These are phyloP conservation scores for Mesoclemmys tuberculata DNA, from an alignment of 2,113 vertebrate species.

Conservation along the genomic window DNA sequence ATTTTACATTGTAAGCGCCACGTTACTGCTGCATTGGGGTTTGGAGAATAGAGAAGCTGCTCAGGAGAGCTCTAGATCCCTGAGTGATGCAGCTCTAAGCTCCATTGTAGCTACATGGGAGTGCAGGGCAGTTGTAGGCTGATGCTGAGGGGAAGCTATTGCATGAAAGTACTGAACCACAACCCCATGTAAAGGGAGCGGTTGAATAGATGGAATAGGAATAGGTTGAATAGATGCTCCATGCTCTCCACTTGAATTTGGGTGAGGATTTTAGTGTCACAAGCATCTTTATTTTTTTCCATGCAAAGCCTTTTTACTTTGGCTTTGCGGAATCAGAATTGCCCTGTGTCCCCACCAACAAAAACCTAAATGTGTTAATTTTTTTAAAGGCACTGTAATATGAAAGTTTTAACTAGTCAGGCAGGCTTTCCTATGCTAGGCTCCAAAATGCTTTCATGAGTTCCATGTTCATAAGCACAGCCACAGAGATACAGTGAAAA, in stretches of 20 bases:
- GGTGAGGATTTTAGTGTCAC: neutral
- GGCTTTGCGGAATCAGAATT: neutral
- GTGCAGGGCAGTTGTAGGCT: neutral
- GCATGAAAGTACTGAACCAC: neutral
- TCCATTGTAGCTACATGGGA: neutral
- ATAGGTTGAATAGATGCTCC: neutral
- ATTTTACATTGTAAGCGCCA: neutral
- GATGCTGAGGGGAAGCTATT: neutral
- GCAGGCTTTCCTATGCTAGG: neutral
- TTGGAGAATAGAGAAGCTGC: neutral
- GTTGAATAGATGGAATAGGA: neutral
- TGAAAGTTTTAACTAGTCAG: neutral
- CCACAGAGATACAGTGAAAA: neutral
- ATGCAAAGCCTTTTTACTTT: neutral
- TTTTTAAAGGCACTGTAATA: neutral
- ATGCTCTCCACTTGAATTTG: neutral
- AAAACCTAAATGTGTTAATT: neutral
- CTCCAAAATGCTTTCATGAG: neutral
- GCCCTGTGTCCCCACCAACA: neutral
- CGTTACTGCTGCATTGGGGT: neutral
- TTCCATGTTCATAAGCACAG: neutral
- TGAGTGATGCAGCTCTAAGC: neutral
- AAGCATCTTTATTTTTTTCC: neutral
- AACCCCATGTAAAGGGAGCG: rapidly evolving
- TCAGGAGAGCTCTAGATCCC: neutral